phyloP scores from a whole-genome alignment of 2,113 vertebrate species.

The Columba janthina region DNA sequence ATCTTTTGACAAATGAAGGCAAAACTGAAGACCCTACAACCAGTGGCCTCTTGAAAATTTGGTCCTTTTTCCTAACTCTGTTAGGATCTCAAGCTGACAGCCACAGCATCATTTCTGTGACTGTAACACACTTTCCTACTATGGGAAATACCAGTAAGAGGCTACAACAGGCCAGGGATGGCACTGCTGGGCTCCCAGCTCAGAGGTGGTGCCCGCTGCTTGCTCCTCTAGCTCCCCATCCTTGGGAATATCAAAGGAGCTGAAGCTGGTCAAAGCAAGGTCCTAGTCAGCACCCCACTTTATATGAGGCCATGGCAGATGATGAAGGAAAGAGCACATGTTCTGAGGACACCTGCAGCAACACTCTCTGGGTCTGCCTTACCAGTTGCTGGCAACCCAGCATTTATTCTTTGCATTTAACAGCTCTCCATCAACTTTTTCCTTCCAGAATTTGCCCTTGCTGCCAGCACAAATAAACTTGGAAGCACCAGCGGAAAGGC shows the following conservation, averaged over 20 bases:
- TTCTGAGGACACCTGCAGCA: not conserved
- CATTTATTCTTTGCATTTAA: not conserved
- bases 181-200: not conserved
- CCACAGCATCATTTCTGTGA: not conserved
- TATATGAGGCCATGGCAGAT: not conserved
- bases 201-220: not conserved
- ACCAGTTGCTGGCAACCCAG: not conserved
- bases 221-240: not conserved
- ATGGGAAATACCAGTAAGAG: not conserved
- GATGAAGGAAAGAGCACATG: not conserved
- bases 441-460: not conserved
- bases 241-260: not conserved
- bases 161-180: not conserved
- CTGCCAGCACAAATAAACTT: not conserved
- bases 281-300: not conserved
- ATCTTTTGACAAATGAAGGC: not conserved
- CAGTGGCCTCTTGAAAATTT: not conserved
- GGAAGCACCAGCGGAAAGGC: not conserved
- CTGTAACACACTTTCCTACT: not conserved
- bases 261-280: not conserved
- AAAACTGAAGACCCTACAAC: not conserved
- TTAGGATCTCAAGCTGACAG: not conserved
- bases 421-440: not conserved
- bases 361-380: not conserved
- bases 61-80: not conserved